Evolutionary conservation across 92 coral and sea anemone species (phyloP).

Genomic region (Heteractis magnifica): DNA sequence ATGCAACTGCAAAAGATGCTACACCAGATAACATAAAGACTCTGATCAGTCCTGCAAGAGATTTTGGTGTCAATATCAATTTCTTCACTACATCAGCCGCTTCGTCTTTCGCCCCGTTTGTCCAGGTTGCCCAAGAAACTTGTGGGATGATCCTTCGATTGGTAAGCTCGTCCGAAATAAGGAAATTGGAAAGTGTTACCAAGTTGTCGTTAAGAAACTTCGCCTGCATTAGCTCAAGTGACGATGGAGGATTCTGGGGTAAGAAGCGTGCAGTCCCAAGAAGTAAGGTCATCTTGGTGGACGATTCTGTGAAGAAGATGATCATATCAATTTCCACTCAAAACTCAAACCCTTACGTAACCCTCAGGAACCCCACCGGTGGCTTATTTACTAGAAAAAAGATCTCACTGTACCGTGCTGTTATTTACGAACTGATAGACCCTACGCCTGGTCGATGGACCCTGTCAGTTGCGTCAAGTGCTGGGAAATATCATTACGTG

Average conservation of each 20-base stretch:
- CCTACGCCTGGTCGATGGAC: constrained; percentile 71
- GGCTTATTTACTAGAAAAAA: constrained; percentile 24
- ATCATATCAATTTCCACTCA: constrained; percentile 59
- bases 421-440: constrained; percentile 54
- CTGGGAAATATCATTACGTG: constrained; percentile 63
- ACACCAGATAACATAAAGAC: constrained; percentile 30
- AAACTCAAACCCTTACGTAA: constrained; percentile 36
- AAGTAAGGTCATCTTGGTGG: constrained; percentile 46
- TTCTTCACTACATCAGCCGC: constrained; percentile 49
- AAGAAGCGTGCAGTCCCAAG: constrained; percentile 32
- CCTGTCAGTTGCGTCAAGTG: constrained; percentile 48
- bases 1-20: constrained; percentile 75
- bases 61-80: constrained; percentile 53
- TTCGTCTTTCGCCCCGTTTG: constrained; percentile 43
- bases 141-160: constrained; percentile 67
- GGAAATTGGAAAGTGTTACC: constrained; percentile 52
- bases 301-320: constrained; percentile 66
- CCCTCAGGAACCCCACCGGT: constrained; percentile 53
- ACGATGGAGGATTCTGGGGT: constrained; percentile 2
- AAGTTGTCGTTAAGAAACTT: constrained; percentile 44
- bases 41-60: constrained; percentile 32
- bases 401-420: constrained; percentile 33
- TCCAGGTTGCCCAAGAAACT: constrained; percentile 51
- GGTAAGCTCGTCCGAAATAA: constrained; percentile 36
- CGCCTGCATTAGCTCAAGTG: constrained; percentile 36